Conservation (phyloP, 2,797 vertebrate genomes). For the Cuniculus paca region DNA sequence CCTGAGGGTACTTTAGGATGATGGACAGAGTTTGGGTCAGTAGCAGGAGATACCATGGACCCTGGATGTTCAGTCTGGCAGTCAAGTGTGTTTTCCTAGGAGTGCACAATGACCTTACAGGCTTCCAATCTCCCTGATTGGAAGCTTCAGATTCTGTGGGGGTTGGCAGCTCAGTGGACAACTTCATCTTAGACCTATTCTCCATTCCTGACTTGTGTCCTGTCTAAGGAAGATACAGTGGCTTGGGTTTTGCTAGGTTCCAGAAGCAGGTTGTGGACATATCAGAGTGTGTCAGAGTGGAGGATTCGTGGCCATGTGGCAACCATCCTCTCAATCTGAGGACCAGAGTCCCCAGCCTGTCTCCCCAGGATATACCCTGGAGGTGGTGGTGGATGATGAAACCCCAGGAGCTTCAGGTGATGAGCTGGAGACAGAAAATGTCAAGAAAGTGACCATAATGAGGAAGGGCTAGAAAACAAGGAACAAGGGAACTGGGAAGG, state of each 20-base stretch:
- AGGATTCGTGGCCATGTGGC: neutral
- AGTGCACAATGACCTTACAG: constrained; percentile 22
- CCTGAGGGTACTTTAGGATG: neutral
- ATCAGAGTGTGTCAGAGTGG: neutral
- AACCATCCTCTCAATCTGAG: neutral
- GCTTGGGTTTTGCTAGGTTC: neutral
- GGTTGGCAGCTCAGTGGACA: neutral
- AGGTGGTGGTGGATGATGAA: neutral
- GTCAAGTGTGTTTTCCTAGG: neutral
- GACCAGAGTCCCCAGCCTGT: neutral
- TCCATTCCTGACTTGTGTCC: too few relatives aligned
- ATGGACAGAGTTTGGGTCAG: neutral
- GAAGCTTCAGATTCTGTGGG: neutral
- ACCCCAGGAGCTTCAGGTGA: constrained; percentile 32
- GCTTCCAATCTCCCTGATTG: constrained; percentile 18
- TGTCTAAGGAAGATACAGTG: neutral
- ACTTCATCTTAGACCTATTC: neutral
- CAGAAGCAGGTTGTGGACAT: neutral
- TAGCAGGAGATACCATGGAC: too few relatives aligned
- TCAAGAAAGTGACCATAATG: neutral
- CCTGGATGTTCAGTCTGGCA: neutral
- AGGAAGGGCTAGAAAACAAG: neutral
- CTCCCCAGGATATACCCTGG: neutral
- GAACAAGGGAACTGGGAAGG: neutral
- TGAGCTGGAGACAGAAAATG: neutral